A percentile compares a stretch with the other conserved stretches of the same genome.
phyloP scores from a whole-genome alignment of 2,888 invertebrate genomes.

The Himalopsyche kuldschensis region DNA sequence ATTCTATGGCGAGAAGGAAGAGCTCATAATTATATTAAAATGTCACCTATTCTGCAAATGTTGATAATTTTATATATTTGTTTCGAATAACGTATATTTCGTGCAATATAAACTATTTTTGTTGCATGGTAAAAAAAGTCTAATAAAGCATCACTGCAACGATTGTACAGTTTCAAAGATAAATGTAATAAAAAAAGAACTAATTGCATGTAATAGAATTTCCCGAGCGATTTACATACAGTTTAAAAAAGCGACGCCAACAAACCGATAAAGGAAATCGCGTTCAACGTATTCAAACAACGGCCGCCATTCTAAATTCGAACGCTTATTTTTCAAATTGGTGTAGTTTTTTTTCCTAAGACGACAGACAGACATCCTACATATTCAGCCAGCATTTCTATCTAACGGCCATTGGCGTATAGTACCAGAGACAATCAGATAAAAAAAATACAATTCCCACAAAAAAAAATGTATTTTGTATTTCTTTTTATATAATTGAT shows the following conservation, averaged over 20 bases:
- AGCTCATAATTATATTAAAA: too few species aligned
- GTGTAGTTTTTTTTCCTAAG: conserved; percentile 11
- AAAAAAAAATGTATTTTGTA: too few species aligned
- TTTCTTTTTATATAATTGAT: too few species aligned
- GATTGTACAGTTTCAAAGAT: too few species aligned
- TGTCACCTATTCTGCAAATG: too few species aligned
- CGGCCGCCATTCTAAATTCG: conserved; percentile 9
- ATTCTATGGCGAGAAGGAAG: too few species aligned
- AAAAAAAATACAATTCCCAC: too few species aligned
- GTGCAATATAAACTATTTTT: too few species aligned
- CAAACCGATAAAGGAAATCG: not conserved
- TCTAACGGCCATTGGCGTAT: not conserved
- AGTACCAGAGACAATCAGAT: not conserved
- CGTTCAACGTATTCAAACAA: not conserved
- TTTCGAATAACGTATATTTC: too few species aligned
- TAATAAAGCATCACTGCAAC: too few species aligned
- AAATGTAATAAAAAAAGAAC: not conserved
- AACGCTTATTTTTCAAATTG: not conserved
- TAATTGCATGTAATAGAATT: not conserved
- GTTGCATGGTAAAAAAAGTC: too few species aligned
- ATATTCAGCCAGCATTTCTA: conserved; percentile 8
- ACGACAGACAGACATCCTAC: conserved; percentile 11
- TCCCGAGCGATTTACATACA: not conserved
- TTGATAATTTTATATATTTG: too few species aligned
- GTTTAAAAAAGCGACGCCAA: not conserved